A percentile compares a stretch with the other conserved stretches of the same genome.
Evolutionary conservation across 1,140 invertebrate species (phyloP).

Genomic region (Brachystomella parvula): DNA sequence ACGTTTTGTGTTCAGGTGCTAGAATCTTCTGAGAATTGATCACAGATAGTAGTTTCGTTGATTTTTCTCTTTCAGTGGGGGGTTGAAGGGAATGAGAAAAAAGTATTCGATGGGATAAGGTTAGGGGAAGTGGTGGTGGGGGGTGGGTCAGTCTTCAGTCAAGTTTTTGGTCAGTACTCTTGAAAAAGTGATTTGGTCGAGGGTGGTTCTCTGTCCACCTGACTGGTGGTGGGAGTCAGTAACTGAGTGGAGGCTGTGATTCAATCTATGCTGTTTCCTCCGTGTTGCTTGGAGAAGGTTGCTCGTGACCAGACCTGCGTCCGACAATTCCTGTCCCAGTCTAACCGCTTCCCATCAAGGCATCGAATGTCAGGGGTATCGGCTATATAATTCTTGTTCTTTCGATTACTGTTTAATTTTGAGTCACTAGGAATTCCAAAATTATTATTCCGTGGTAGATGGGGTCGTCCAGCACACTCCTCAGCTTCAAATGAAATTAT

Average conservation of each 20-base stretch:
- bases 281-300: background rate
- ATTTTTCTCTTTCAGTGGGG: background rate
- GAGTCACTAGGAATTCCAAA: background rate
- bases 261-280: background rate
- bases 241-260: too few species aligned
- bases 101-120: background rate
- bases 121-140: background rate
- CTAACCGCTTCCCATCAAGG: background rate
- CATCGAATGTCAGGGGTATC: background rate
- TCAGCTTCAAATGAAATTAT: background rate
- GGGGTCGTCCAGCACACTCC: background rate
- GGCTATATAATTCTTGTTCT: background rate
- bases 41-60: background rate
- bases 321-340: background rate
- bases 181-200: background rate
- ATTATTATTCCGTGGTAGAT: background rate
- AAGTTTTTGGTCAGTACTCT: background rate
- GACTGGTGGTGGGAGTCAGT: too few species aligned
- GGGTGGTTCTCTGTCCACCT: background rate
- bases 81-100: background rate
- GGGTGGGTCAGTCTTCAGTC: background rate
- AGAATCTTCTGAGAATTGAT: too few species aligned
- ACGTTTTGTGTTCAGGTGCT: background rate
- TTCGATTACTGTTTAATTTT: background rate
- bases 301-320: background rate